Percentiles rank a stretch among this genome's conserved stretches.
phyloP scores from a whole-genome alignment of 2,888 invertebrate species.

The Harmothoe impar region DNA sequence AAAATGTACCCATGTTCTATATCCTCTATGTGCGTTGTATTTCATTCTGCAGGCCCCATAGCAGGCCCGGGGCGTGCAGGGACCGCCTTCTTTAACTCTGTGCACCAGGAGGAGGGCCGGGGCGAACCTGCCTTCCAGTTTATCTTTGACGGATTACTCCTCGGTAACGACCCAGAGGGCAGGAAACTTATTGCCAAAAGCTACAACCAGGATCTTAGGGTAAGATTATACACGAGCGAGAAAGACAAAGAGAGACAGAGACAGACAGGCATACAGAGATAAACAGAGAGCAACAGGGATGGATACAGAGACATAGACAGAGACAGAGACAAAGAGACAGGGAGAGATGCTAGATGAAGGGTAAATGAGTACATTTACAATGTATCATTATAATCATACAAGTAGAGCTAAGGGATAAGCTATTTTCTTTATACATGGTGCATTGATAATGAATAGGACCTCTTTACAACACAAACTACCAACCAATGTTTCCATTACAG shows the following conservation, averaged over 20 bases:
- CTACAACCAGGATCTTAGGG: constrained; percentile 33
- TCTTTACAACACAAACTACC: too few relatives aligned
- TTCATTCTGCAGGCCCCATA: background rate
- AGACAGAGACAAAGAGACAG: too few relatives aligned
- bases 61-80: constrained; percentile 32
- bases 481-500: background rate
- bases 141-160: constrained; percentile 5
- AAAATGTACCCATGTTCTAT: too few relatives aligned
- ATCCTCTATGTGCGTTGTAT: background rate
- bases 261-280: background rate
- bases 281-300: background rate
- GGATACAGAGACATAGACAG: background rate
- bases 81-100: constrained; percentile 4
- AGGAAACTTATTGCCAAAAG: constrained; percentile 8
- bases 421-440: too few relatives aligned
- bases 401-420: too few relatives aligned
- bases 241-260: background rate
- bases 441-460: too few relatives aligned
- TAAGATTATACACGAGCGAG: background rate
- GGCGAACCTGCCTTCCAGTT: constrained; percentile 2
- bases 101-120: background rate
- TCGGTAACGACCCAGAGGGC: background rate
- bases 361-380: too few relatives aligned
- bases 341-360: too few relatives aligned
- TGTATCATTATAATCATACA: too few relatives aligned